Evolutionary conservation across 2,888 invertebrate genomes (phyloP).

Genomic region (Tipula helvola): DNA sequence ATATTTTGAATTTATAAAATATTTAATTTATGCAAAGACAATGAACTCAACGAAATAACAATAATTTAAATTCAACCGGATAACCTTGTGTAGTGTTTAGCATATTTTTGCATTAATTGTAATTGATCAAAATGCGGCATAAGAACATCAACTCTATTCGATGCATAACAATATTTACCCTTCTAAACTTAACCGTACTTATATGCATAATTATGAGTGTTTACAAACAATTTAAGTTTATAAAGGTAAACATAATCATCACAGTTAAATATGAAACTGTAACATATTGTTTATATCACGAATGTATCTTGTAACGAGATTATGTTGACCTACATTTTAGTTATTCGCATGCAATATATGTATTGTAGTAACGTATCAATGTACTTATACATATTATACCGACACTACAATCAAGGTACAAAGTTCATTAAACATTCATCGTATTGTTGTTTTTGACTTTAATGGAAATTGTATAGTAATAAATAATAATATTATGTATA

Average conservation of each 20-base stretch:
- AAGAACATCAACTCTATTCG: not conserved
- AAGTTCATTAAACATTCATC: not conserved
- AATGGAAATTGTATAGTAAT: not conserved
- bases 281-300: not conserved
- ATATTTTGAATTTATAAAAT: not conserved
- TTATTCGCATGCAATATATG: not conserved
- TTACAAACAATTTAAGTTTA: not conserved
- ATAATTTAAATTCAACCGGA: not conserved
- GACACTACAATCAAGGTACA: not conserved
- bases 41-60: not conserved
- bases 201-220: not conserved
- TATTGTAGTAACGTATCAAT: not conserved
- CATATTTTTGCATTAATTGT: not conserved
- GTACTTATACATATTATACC: not conserved
- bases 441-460: not conserved
- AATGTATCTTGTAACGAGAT: not conserved
- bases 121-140: not conserved
- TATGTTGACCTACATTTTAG: not conserved
- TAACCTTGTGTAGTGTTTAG: not conserved
- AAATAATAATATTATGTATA: not conserved
- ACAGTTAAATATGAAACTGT: not conserved
- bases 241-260: not conserved
- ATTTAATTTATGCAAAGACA: not conserved
- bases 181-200: not conserved
- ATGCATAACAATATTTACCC: no score